Conservation (phyloP, 2,888 invertebrate species). For the Eupithecia dodoneata region DNA sequence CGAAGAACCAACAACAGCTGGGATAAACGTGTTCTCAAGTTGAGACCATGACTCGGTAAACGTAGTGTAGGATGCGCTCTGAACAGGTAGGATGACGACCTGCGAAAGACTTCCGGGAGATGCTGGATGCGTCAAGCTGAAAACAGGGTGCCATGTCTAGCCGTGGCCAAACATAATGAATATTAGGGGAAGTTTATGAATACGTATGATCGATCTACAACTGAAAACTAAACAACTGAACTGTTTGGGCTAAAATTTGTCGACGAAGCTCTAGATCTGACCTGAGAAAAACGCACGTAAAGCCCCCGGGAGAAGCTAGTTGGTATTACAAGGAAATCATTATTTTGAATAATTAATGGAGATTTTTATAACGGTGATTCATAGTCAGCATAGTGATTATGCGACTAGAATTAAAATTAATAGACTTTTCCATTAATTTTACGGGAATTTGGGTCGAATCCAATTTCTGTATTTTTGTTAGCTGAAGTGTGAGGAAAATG, state of each 20-base stretch:
- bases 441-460: constrained; percentile 42
- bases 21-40: too few species aligned
- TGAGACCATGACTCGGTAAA: too few species aligned
- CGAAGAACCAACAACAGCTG: too few species aligned
- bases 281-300: neutral
- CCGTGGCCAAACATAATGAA: too few species aligned
- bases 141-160: too few species aligned
- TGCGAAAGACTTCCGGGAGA: too few species aligned
- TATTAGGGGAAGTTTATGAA: too few species aligned
- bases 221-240: neutral
- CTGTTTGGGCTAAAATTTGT: neutral
- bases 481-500: constrained; percentile 28
- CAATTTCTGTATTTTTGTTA: constrained; percentile 32
- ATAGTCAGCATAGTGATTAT: constrained; percentile 32
- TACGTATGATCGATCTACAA: too few species aligned
- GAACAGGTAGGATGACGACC: too few species aligned
- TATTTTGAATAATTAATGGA: constrained; percentile 59
- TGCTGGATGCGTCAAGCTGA: too few species aligned
- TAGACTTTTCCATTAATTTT: constrained; percentile 46
- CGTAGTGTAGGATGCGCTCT: too few species aligned
- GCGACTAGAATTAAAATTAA: constrained; percentile 43
- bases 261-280: neutral
- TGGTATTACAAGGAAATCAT: constrained; percentile 47
- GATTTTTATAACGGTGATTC: constrained; percentile 39
- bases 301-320: neutral